Percentiles rank a stretch among this genome's conserved stretches.
Evolutionary conservation across 2,888 invertebrate genomes (phyloP).

Genomic region (Philereme transversata): DNA sequence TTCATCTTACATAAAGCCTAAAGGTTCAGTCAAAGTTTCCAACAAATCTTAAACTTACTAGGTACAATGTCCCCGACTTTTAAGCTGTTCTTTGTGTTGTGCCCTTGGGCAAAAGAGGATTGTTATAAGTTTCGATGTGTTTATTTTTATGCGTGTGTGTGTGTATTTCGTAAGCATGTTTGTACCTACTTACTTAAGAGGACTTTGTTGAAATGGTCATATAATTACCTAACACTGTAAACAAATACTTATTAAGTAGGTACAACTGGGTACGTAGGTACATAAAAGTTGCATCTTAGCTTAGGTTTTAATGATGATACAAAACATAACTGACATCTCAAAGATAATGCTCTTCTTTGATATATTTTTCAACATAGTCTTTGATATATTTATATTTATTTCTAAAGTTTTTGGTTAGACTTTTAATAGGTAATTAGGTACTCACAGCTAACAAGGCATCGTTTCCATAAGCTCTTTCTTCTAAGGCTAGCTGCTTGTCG

Average conservation of each 20-base stretch:
- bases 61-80: slow-evolving; percentile 16
- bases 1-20: slow-evolving; percentile 8
- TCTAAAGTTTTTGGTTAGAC: no score
- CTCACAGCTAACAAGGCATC: slow-evolving; percentile 89
- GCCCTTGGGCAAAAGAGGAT: slow-evolving; percentile 15
- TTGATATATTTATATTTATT: no score
- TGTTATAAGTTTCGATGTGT: slow-evolving; percentile 14
- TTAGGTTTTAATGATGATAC: no score
- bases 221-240: background rate
- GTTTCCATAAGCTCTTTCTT: slow-evolving; percentile 82
- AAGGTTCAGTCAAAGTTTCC: slow-evolving; percentile 5
- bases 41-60: slow-evolving; percentile 10
- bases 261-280: no score
- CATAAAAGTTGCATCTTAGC: no score
- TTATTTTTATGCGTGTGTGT: slow-evolving; percentile 9
- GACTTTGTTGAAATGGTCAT: slow-evolving; percentile 2
- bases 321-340: no score
- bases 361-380: no score
- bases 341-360: no score
- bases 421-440: slow-evolving; percentile 37
- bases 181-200: background rate
- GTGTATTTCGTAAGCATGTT: background rate
- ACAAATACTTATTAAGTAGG: slow-evolving; percentile 7
- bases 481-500: slow-evolving; percentile 87
- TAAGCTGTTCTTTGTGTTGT: slow-evolving; percentile 17